Evolutionary conservation across 2,888 invertebrate species (phyloP), one percentile per base, ranked within the genome.

Genomic region (Watsonalla cultraria): DNA sequence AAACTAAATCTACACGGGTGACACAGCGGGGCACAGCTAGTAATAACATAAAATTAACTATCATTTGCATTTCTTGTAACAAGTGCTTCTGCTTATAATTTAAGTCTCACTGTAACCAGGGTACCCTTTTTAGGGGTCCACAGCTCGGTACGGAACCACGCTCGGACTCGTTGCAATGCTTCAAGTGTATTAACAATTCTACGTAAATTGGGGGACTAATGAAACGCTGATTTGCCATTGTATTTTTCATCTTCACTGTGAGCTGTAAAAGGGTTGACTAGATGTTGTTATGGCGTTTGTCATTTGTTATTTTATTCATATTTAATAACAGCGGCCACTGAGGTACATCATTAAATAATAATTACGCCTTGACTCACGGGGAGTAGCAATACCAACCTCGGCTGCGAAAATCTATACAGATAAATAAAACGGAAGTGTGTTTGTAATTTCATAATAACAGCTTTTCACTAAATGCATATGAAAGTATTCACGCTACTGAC

Each of bases 121-220:
- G 67, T 82, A 84, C 85, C 86, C 84, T 84, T 86, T 86, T 84
- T 82, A 80, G 86, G 81, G 84, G 68, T 76, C 73, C 72, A 71
- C 74, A 72, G 73, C 73, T 72, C 75, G 77, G 65, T 68, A 73
- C 76, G 74, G 81, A 80, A 79, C 76, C 76, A 72, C 75, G 71
- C 72, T 63, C 62, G 68, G 65, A 64, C 63, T 54, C 62, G 56
- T 60, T 61, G 59, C 67, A 65, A 60, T 60, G 46, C 58, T 49
- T 37, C 14, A 54, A 54, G 51, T 59, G 56, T 58, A 61, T 63
- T 60, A 59, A 55, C 53, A 52, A 59, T 59, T 58, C 55, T 53
- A 50, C 48, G 52, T 59, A 57, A 62, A 60, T 64, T 60, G 60
- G 59, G 54, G 57, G 52, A 24, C 50, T 60, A 59, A 64, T 64